Evolutionary conservation across 2,888 invertebrate species (phyloP), one percentile per base, ranked within the genome.

Genomic region (Ephialtes manifestator): DNA sequence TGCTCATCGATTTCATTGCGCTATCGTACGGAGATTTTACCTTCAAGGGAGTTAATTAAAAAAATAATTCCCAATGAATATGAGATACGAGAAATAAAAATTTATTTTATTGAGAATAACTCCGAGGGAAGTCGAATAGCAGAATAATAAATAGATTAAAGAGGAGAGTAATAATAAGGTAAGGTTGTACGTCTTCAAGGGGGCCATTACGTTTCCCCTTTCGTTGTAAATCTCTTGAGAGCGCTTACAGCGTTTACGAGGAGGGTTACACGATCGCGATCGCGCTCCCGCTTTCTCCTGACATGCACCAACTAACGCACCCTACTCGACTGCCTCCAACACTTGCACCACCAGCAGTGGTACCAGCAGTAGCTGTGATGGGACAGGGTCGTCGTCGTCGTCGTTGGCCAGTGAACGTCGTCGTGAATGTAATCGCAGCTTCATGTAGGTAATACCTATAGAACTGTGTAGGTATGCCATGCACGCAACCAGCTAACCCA

Each of bases 211-310:
- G 55, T 65, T 77, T 65, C 74, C 35, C 65, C 63, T 71, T 81
- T 81, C 75, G 68, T 48, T 77, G 65, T 82, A 82, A 82, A 77
- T 77, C 82, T 71, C 48, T 51, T 10, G 82, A 71, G 65, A 65
- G 82, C 63, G 68, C 65, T 82, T 82, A 71, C 63, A 82, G 48
- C 70, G 31, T 81, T 76, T 71, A 80, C 76, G 55, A 72, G 71
- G 51, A 70, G 68, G 65, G 53, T 82, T 81, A 72, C 80, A 80
- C 71, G 84, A 80, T 72, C 84, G 48, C 55, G 80, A 80, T 67
- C 82, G 71, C 53, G 28, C 53, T 53, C 63, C 31, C 53, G 67
- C 39, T 55, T 71, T 83, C 63, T 53, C 39, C 70, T 43, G 55
- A 67, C 70, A 80, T 72, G 71, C 76, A 46, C 63, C 63, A 24